These are phyloP conservation scores for Tokudaia muenninki DNA, from an alignment of 2,797 vertebrate species.

Conservation along the genomic window DNA sequence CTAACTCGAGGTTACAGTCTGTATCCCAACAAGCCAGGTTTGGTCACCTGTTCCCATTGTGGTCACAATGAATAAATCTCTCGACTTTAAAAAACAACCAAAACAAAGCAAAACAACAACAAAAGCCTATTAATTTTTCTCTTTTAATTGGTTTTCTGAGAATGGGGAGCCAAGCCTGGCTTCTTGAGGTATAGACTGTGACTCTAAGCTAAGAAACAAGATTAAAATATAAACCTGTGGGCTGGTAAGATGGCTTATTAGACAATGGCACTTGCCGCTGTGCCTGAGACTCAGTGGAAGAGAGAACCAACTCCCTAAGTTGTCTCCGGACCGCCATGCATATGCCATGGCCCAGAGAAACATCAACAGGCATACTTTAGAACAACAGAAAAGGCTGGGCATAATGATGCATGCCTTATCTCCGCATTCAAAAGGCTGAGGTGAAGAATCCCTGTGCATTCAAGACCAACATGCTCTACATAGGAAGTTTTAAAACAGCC, in stretches of 20 bases:
- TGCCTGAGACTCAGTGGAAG: neutral
- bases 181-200: neutral
- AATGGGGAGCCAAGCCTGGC: neutral
- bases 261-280: neutral
- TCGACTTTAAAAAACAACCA: neutral
- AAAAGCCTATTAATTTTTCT: neutral
- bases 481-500: neutral
- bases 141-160: neutral
- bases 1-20: neutral
- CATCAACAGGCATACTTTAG: neutral
- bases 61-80: neutral
- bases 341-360: neutral
- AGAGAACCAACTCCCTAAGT: neutral
- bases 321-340: neutral
- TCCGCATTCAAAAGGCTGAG: neutral
- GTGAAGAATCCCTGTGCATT: neutral
- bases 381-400: neutral
- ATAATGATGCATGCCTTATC: neutral
- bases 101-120: neutral
- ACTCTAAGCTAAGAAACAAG: neutral
- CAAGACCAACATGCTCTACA: neutral
- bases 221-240: neutral
- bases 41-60: too few species aligned
- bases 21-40: neutral
- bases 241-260: neutral